phyloP scores from a whole-genome alignment of 2,888 invertebrate genomes.

The Yponomeuta malinellus region DNA sequence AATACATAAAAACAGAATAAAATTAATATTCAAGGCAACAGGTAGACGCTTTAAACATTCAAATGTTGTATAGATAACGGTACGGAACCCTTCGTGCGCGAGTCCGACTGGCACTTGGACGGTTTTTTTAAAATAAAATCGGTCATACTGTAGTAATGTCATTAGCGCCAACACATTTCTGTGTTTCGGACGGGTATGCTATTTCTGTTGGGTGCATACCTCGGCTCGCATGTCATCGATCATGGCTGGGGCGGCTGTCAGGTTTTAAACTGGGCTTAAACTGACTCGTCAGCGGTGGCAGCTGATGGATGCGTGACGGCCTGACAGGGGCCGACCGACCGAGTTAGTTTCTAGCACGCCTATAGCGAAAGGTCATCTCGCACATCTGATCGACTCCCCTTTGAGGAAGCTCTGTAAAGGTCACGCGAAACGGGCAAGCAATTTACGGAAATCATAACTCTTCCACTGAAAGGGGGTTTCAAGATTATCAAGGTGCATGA shows the following conservation, averaged over 20 bases:
- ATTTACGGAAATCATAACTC: background rate
- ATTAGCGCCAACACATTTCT: slow-evolving; percentile 53
- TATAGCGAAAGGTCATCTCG: slow-evolving; percentile 30
- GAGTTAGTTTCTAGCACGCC: slow-evolving; percentile 31
- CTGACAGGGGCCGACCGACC: slow-evolving; percentile 34
- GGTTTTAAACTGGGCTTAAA: slow-evolving; percentile 59
- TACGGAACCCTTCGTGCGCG: too few species aligned
- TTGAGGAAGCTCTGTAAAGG: slow-evolving; percentile 14
- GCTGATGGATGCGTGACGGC: slow-evolving; percentile 60
- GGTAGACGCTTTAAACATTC: too few species aligned
- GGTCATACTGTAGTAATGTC: slow-evolving; percentile 31
- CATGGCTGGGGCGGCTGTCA: slow-evolving; percentile 54
- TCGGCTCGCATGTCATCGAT: slow-evolving; percentile 50
- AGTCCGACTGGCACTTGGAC: too few species aligned
- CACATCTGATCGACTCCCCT: slow-evolving; percentile 41
- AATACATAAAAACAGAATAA: too few species aligned
- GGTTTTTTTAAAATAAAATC: slow-evolving; percentile 15
- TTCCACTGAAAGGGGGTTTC: background rate
- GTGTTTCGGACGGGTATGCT: slow-evolving; percentile 33
- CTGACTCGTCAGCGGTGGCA: slow-evolving; percentile 52
- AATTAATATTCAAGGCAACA: too few species aligned
- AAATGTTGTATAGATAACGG: too few species aligned
- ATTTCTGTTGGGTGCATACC: slow-evolving; percentile 56
- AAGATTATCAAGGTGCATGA: background rate
- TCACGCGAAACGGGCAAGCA: background rate